Conservation (phyloP, 1,140 invertebrate genomes). For the Camponotus vicinus region DNA sequence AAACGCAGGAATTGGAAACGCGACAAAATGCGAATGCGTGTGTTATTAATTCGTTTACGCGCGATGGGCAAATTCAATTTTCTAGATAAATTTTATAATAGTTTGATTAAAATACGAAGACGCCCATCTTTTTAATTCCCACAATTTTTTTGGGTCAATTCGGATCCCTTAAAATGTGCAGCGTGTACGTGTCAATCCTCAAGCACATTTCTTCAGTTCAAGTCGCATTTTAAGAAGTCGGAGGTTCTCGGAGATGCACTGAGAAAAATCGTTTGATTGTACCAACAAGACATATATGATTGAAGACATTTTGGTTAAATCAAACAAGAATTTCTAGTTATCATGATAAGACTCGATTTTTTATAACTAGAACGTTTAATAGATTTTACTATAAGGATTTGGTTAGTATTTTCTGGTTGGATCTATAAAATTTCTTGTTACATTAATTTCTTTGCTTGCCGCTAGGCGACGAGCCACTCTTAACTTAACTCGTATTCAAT, state of each 20-base stretch:
- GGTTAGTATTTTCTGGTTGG: too few species aligned
- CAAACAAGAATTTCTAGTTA: too few species aligned
- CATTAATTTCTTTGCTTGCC: too few species aligned
- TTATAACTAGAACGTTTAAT: too few species aligned
- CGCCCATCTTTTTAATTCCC: not conserved
- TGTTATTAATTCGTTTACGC: slow-evolving; percentile 2
- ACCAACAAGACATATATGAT: too few species aligned
- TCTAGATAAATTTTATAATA: not conserved
- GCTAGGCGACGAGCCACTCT: too few species aligned
- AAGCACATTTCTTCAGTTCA: not conserved
- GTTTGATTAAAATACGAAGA: not conserved
- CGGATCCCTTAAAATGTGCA: not conserved
- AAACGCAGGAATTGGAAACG: not conserved
- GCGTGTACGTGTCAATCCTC: not conserved
- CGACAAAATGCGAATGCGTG: not conserved
- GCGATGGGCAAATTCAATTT: not conserved
- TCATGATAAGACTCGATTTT: too few species aligned
- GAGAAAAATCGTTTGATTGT: too few species aligned
- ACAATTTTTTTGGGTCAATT: not conserved
- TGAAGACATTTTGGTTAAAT: too few species aligned
- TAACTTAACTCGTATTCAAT: too few species aligned
- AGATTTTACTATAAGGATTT: too few species aligned
- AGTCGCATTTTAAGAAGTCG: not conserved
- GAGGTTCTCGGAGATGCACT: slow-evolving; percentile 51
- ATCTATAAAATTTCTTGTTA: too few species aligned